Evolutionary conservation across 2,888 invertebrate genomes (phyloP).

Genomic region (Trachelus stipa): DNA sequence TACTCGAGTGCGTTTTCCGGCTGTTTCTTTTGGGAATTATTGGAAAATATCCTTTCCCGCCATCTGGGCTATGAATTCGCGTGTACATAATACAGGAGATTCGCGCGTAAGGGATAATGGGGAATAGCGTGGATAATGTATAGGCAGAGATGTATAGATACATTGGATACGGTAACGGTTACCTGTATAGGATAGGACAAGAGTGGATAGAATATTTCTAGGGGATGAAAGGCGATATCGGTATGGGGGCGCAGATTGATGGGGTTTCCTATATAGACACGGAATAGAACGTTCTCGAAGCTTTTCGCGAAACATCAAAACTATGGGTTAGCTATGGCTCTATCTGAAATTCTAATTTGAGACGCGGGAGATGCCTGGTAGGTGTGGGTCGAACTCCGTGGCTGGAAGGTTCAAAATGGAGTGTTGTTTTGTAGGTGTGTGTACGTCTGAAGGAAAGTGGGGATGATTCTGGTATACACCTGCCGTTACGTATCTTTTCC

Average conservation of each 20-base stretch:
- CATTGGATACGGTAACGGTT: neutral
- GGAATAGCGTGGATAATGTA: neutral
- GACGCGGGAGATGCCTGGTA: slow-evolving; percentile 17
- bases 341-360: slow-evolving; percentile 57
- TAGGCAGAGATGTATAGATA: neutral
- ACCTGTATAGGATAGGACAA: neutral
- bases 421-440: neutral
- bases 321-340: slow-evolving; percentile 28
- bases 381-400: neutral
- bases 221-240: neutral
- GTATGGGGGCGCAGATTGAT: neutral
- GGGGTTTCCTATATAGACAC: slow-evolving; percentile 13
- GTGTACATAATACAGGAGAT: neutral
- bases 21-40: neutral
- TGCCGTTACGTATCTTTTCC: slow-evolving; percentile 8
- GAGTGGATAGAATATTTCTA: neutral
- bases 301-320: slow-evolving; percentile 46
- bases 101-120: neutral
- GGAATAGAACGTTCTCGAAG: slow-evolving; percentile 18
- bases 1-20: neutral
- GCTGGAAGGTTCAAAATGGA: neutral
- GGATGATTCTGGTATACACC: neutral
- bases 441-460: neutral
- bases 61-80: neutral
- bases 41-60: neutral